Base-by-base conservation (phyloP, 1,140 invertebrate species). In the Diuraphis noxia region DNA sequence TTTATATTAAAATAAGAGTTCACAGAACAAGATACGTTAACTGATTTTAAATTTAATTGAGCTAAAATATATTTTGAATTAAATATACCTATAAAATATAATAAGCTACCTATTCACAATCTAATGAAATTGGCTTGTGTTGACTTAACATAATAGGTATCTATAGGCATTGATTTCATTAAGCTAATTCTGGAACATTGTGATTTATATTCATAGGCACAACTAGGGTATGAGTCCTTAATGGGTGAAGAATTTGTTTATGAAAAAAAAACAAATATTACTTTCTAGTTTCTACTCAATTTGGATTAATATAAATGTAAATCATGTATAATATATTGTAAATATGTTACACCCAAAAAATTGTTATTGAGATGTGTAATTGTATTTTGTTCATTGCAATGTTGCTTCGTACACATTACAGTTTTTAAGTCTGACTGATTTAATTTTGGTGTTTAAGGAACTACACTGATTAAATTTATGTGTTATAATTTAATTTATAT, bases 401-500 rank as follows among this genome's bases (percentile, higher is more conserved):
- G 9, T 13, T 13, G n/a, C n/a, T 63, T 63, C 10, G 13, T n/a
- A 63, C 13, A n/a, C 30, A 17, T 63, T 6, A 63, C 13, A 63
- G 13, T 63, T 63, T 63, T 63, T 13, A 63, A n/a, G 10, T 13
- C 10, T 3, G 5, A 17, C 30, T 63, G 30, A n/a, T 63, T 63
- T 63, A 13, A 63, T 63, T 63, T 63, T 63, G 30, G 30, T n/a
- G 56, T 63, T n/a, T 10, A 3, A 63, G 9, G 30, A 13, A n/a
- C 30, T 63, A n/a, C 30, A 4, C 10, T 63, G 13, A n/a, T 63
- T 17, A 63, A n/a, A 63, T 13, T n/a, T 13, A 63, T 63, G 30
- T 63, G 56, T 63, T 63, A 63, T 63, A n/a, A n/a, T n/a, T 63
- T n/a, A 63, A n/a, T 63, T 63, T 63, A 63, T 63, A 63, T 63